Evolutionary conservation across 2,888 invertebrate species (phyloP), one percentile per base, ranked within the genome.

Genomic region (Kryphioiulus occultus): DNA sequence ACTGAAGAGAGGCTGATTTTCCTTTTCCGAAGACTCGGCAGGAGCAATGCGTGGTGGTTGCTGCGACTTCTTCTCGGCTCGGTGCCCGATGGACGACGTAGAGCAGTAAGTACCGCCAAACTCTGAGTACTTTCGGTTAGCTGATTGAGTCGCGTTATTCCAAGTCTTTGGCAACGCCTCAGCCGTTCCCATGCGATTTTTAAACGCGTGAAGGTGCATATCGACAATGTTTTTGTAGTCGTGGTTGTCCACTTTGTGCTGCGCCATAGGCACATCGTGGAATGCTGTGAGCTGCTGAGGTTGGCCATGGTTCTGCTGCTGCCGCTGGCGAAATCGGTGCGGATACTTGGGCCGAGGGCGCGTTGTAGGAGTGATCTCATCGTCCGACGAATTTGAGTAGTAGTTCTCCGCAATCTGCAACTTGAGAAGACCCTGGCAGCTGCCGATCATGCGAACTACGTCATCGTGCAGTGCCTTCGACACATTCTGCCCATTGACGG

Each of bases 401-500:
- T 96, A 96, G 91, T 96, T 95, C 90, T 96, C 96, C 0, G 97
- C 97, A 86, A 98, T 97, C 90, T 96, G 96, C 91, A 98, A 94
- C 53, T 95, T 94, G 88, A 98, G 95, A 42, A 96, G 94, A 2
- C 96, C 97, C 32, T 95, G 95, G 17, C 97, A 96, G 88, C 95
- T 95, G 0, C 97, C 98, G 89, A 99, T 97, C 87, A 98, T 93
- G 89, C 96, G 94, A 0, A 98, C 98, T 2, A 99, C 98, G 53
- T 98, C 96, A 91, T 98, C 98, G 91, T 99, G 99, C 0, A 96
- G 95, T 88, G 96, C 94, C 91, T 97, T 95, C n/a, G 97, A 96
- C 15, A 99, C 98, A 91, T 96, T 97, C 87, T 96, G 94, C 3
- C 96, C 96, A 92, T 98, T 98, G 0, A 99, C 98, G 0, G 97